Evolutionary conservation across 2,797 vertebrate genomes (phyloP), one percentile per base, ranked within the genome.

Genomic region (Scolopax rusticola): DNA sequence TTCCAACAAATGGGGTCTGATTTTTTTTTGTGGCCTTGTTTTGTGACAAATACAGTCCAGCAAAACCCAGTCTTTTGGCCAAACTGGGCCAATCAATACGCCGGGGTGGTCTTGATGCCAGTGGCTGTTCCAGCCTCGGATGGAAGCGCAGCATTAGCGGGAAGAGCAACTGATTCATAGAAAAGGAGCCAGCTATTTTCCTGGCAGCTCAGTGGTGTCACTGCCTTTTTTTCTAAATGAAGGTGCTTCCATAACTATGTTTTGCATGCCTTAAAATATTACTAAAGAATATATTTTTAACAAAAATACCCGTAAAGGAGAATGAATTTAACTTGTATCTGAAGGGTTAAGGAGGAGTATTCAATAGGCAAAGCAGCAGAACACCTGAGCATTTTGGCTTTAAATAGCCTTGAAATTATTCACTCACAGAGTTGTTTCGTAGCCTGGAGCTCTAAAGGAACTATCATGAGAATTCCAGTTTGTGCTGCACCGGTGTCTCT

Each of bases 91-190:
- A 17, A n/a, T 67, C 43, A 9, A 27, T 6, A 41, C 1, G 1
- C 30, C 25, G 41, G 50, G 43, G 15, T 27, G 19, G 51, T 24
- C 53, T 17, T 16, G 38, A 60, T 33, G 9, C 3, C 18, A 21
- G 10, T 9, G 12, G 18, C 48, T 63, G 2, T 48, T 63, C 18
- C 23, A 38, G 32, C 19, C 28, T 57, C 40, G 9, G 50, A n/a
- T 4, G 18, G 40, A 41, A 71, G 33, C 0, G 0, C 11, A 71
- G 53, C 51, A 5, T 20, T 9, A 11, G 24, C 3, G 10, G 45
- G 51, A 47, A 36, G 57, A 71, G 32, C 25, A 16, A 24, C 56
- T 9, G 14, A n/a, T 6, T 40, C 28, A 40, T 0, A 40, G 28
- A 13, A 15, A 45, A 53, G 40, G 32, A 54, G 51, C 9, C 18